Conservation (phyloP, 2,888 invertebrate species). For the Teleogryllus oceanicus region DNA sequence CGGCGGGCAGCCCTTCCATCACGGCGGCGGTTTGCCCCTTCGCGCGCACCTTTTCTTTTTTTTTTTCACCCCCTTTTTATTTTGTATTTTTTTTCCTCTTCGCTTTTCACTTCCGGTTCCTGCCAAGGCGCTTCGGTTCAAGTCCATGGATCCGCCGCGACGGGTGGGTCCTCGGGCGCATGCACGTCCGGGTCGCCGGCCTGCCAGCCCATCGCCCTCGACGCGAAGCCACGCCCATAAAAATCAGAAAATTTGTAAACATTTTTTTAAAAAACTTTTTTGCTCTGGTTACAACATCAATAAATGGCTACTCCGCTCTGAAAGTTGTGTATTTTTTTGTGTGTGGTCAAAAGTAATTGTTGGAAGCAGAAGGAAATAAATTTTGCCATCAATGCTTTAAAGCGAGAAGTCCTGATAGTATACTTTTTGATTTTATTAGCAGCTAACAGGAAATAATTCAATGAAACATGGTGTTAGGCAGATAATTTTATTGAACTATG, state of each 20-base stretch:
- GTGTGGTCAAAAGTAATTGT: too few species aligned
- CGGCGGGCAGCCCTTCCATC: background rate
- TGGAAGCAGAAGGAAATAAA: too few species aligned
- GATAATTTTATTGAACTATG: too few species aligned
- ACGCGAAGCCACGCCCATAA: background rate
- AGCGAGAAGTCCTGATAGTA: too few species aligned
- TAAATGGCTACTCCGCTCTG: too few species aligned
- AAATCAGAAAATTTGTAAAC: background rate
- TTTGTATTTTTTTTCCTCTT: background rate
- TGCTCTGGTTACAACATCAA: too few species aligned
- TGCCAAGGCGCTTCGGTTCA: background rate
- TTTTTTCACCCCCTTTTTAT: background rate
- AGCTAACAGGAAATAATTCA: too few species aligned
- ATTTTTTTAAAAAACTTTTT: too few species aligned
- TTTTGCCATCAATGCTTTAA: too few species aligned
- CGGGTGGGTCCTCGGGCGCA: slow-evolving; percentile 3
- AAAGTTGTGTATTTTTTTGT: too few species aligned
- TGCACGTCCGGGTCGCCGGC: background rate
- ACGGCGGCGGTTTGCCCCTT: background rate
- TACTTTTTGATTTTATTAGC: too few species aligned
- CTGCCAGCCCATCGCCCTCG: background rate
- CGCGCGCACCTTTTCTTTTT: background rate
- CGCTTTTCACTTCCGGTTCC: background rate
- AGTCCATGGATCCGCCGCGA: slow-evolving; percentile 18
- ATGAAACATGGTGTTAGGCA: too few species aligned